A percentile compares a stretch with the other conserved stretches of the same genome.
phyloP scores from a whole-genome alignment of 2,888 invertebrate species.

The Barypeithes pellucidus region DNA sequence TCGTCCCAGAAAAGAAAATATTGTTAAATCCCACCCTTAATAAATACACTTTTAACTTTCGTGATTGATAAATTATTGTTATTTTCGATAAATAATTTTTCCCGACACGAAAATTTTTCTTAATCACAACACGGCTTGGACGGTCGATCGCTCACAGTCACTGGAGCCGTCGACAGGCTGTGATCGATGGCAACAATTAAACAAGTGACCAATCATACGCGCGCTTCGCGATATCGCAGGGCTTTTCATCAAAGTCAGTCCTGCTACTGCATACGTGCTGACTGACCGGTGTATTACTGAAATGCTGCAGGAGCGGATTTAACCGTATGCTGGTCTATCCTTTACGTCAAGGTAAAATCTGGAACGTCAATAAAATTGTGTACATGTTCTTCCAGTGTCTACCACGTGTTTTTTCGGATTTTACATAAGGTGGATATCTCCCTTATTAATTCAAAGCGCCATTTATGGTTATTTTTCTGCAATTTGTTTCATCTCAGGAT shows the following conservation, averaged over 20 bases:
- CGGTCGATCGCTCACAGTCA: constrained; percentile 52
- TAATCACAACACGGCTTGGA: constrained; percentile 42
- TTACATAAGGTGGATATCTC: too few species aligned
- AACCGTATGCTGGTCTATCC: too few species aligned
- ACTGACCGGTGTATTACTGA: not conserved
- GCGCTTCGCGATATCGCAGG: constrained; percentile 47
- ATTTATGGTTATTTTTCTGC: too few species aligned
- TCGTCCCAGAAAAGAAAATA: too few species aligned
- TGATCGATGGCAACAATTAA: constrained; percentile 55
- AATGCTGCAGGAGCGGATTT: not conserved
- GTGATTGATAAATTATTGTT: constrained; percentile 46
- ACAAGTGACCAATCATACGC: constrained; percentile 55
- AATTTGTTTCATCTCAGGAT: too few species aligned
- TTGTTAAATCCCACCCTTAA: too few species aligned
- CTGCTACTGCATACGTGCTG: constrained; percentile 37
- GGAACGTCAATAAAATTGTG: too few species aligned
- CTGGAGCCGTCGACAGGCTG: constrained; percentile 47
- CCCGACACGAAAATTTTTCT: constrained; percentile 50
- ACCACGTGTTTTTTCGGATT: too few species aligned
- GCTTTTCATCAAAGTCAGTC: constrained; percentile 53
- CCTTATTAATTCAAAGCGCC: too few species aligned
- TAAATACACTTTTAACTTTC: not conserved
- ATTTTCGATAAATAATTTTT: constrained; percentile 43
- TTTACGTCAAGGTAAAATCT: too few species aligned
- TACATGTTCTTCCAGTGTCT: too few species aligned